Evolutionary conservation across 2,113 vertebrate genomes (phyloP), one percentile per base, ranked within the genome.

Genomic region (Coracopsis vasa): DNA sequence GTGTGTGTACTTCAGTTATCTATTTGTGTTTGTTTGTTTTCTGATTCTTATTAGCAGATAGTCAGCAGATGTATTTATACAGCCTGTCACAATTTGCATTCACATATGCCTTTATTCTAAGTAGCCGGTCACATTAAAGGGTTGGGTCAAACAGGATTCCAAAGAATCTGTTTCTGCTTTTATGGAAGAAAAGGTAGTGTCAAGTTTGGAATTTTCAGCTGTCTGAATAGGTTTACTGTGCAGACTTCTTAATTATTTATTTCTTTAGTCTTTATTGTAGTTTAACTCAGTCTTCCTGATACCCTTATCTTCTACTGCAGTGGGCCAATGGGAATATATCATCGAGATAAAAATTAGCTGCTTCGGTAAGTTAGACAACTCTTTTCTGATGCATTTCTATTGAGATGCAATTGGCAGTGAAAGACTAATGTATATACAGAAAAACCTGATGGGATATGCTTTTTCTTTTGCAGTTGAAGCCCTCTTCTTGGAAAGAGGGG

Each of bases 91-190:
- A 78, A 4, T 41, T 42, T 66, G 14, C 3, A 4, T 66, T 82
- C 31, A 11, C 1, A 14, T 27, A 2, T 21, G 13, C 13, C 21
- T 50, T 77, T 44, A 39, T 44, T 33, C 33, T 7, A 39, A 61
- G n/a, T 16, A 48, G 6, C 24, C 0, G 0, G 12, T 71, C 44
- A 27, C 33, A 27, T 83, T 41, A 35, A 20, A 47, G 11, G 27
- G 10, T 35, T 1, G 2, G 4, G 9, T 54, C 21, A 33, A 31
- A 54, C 14, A 47, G 28, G 51, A 77, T 35, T 51, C n/a, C 37
- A 23, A 58, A 33, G 29, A 9, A 39, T 24, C 21, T 10, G 4
- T 62, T 50, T 54, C 48, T 51, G 25, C 16, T 37, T 78, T 61
- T 53, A 37, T 35, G 35, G 60, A 58, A 35, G 35, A 67, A 78